Base-by-base conservation (phyloP, 2,113 vertebrate genomes). In the Platysternon megacephalum region DNA sequence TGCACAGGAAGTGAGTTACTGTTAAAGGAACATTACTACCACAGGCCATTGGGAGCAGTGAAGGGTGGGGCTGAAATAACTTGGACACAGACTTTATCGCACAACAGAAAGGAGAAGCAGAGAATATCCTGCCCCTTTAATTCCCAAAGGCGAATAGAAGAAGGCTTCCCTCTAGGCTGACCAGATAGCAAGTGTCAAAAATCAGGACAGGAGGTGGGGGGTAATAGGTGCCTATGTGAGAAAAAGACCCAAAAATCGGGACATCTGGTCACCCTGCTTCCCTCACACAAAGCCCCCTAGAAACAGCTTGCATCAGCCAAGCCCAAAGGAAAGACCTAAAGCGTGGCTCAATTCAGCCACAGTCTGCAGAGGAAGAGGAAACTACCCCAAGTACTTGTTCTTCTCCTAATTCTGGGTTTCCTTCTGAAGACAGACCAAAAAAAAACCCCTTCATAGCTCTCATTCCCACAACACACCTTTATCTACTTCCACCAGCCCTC, bases 311-410 rank as follows among this genome's bases (percentile, higher is more conserved):
- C 39, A 6, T 26, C 11, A 76, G 39, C 22, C 72, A 76, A 44
- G 5, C n/a, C 72, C 42, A 13, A 44, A 76, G 39, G 22, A 22
- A 76, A 76, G 72, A 12, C 72, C 22, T 11, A 76, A 72, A 44
- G 39, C 72, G 4, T 39, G 49, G 2, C 24, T 26, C n/a, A 82
- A 14, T 6, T 8, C 22, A 74, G 7, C 8, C 87, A 61, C 0
- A 1, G 74, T 21, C 26, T 5, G 29, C 1, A 0, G 0, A 7
- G 6, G 24, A 22, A 90, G 44, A 72, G 46, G 2, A 58, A 2
- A 79, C 8, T 8, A 2, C 14, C 17, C 8, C n/a, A 12, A 42
- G 72, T 11, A 10, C 1, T 2, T 11, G 39, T 29, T 17, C 58
- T 48, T 74, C 0, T 0, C 16, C 12, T 35, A 65, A 10, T 17